phyloP scores from a whole-genome alignment of 2,113 vertebrate genomes.

The Pelusios castaneus region DNA sequence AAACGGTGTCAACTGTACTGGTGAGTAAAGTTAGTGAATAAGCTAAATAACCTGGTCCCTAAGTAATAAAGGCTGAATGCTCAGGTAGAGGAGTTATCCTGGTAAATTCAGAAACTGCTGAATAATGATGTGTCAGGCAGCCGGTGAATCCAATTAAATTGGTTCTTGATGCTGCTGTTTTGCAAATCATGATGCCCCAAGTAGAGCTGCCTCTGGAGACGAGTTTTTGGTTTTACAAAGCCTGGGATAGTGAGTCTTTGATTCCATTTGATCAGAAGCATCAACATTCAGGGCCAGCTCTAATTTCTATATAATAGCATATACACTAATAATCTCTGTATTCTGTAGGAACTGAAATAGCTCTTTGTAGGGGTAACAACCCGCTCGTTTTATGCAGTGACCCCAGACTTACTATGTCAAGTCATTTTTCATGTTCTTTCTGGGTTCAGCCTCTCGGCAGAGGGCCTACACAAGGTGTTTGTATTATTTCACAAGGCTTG shows the following conservation, averaged over 20 bases:
- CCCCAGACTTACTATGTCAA: background rate
- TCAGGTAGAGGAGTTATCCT: background rate
- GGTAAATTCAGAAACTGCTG: background rate
- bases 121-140: background rate
- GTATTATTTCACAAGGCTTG: background rate
- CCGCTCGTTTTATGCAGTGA: background rate
- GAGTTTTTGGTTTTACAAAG: background rate
- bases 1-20: slow-evolving; percentile 63
- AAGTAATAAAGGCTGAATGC: background rate
- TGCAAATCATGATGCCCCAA: background rate
- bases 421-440: background rate
- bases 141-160: background rate
- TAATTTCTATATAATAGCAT: background rate
- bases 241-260: background rate
- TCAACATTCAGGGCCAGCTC: background rate
- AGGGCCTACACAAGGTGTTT: background rate
- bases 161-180: background rate
- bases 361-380: background rate
- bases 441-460: background rate
- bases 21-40: slow-evolving; percentile 63
- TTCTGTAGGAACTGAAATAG: background rate
- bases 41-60: background rate
- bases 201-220: background rate
- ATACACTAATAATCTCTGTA: background rate
- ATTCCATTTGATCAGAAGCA: background rate